phyloP scores from a whole-genome alignment of 2,113 vertebrate genomes.

The Ramphastos sulfuratus region DNA sequence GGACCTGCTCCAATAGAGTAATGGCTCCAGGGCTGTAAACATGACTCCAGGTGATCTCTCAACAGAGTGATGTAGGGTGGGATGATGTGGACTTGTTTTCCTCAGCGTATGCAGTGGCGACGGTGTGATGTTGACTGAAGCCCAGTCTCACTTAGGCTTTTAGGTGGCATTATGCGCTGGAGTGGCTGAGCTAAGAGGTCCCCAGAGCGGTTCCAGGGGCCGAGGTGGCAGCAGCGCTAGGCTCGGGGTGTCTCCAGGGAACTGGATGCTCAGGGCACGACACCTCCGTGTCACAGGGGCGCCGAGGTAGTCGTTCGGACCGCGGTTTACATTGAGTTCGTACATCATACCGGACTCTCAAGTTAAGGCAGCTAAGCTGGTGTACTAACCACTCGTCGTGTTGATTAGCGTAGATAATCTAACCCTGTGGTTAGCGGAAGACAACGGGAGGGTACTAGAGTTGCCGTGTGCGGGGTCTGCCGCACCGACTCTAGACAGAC shows the following conservation, averaged over 20 bases:
- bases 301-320: fast-evolving
- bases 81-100: too few species aligned
- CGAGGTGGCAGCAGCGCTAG: background rate
- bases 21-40: too few species aligned
- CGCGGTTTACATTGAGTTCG: background rate
- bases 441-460: background rate
- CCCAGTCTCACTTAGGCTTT: fast-evolving
- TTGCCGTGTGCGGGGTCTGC: too few species aligned
- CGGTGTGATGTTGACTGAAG: fast-evolving
- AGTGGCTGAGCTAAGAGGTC: background rate
- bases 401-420: background rate
- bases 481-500: too few species aligned
- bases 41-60: too few species aligned
- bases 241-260: background rate
- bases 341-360: background rate
- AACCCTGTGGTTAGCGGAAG: background rate
- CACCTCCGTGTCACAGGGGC: fast-evolving
- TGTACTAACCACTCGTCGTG: background rate
- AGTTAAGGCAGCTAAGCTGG: too few species aligned
- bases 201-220: background rate
- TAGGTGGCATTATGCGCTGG: background rate
- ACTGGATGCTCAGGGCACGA: background rate
- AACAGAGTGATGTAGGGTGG: too few species aligned
- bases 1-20: too few species aligned
- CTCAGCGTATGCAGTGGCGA: fast-evolving